These are phyloP conservation scores for Candidula unifasciata DNA, from an alignment of 2,888 invertebrate genomes.

Conservation along the genomic window DNA sequence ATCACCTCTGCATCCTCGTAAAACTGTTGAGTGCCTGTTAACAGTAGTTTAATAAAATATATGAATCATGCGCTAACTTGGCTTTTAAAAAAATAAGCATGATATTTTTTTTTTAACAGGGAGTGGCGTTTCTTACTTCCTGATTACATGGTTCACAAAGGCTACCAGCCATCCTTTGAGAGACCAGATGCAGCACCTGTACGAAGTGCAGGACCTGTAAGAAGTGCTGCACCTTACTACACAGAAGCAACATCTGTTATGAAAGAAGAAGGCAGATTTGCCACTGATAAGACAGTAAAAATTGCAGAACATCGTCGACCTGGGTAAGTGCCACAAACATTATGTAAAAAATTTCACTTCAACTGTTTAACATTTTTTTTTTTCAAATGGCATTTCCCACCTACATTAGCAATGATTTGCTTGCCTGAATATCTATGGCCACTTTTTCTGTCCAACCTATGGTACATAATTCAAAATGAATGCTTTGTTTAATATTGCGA, in stretches of 20 bases:
- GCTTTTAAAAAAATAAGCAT: not conserved
- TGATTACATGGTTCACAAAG: conserved; percentile 74
- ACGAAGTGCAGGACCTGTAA: conserved; percentile 32
- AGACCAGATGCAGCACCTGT: conserved; percentile 40
- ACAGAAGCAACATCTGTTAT: conserved; percentile 37
- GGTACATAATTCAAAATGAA: too few relatives aligned
- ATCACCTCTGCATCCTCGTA: too few relatives aligned
- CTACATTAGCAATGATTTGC: too few relatives aligned
- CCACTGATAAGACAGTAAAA: conserved; percentile 69
- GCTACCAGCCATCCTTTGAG: conserved; percentile 81
- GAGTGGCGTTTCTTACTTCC: conserved; percentile 71
- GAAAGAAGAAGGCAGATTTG: conserved; percentile 45
- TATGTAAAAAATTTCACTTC: not conserved
- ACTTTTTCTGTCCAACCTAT: too few relatives aligned
- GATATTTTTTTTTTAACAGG: conserved; percentile 55
- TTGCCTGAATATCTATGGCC: too few relatives aligned
- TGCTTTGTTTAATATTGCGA: too few relatives aligned
- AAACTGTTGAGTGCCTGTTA: not conserved
- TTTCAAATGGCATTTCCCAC: too few relatives aligned
- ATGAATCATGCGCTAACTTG: not conserved
- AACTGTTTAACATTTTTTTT: not conserved
- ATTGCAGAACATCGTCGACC: conserved; percentile 65
- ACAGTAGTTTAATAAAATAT: not conserved
- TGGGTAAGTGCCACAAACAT: conserved; percentile 57
- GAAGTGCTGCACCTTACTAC: conserved; percentile 39